Evolutionary conservation across 2,113 vertebrate species (phyloP).

Genomic region (Chamaetylas fuelleborni): DNA sequence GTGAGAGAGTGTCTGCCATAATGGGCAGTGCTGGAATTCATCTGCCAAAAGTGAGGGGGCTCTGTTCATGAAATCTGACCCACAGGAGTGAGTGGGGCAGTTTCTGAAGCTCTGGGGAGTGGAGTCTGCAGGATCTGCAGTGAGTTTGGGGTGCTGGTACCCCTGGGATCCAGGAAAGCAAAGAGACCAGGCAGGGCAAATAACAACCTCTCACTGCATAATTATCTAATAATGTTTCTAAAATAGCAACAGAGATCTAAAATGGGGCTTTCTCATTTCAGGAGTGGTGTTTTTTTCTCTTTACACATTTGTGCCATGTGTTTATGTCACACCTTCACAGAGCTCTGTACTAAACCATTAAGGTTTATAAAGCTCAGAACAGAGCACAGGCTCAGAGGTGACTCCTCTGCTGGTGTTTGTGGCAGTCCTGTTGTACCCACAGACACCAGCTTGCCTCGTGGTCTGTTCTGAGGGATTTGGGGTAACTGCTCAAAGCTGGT

Average conservation of each 20-base stretch:
- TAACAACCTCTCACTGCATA: accelerated
- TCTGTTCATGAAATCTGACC: neutral
- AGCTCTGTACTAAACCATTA: neutral
- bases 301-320: accelerated
- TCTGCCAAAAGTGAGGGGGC: neutral
- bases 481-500: neutral
- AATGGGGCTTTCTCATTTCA: neutral
- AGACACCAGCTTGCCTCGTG: accelerated
- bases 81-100: accelerated
- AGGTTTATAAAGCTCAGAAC: neutral
- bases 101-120: neutral
- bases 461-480: neutral
- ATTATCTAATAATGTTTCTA: neutral
- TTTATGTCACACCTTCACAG: accelerated
- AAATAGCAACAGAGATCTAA: neutral
- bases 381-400: neutral
- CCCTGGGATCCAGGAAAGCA: neutral
- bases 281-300: neutral
- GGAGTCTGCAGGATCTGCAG: neutral
- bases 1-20: neutral
- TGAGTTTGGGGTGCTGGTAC: neutral
- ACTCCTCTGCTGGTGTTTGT: neutral
- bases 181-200: neutral
- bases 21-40: neutral
- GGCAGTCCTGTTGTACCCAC: neutral